Base-by-base conservation (phyloP, 2,113 vertebrate species). In the Tragulus kanchil region DNA sequence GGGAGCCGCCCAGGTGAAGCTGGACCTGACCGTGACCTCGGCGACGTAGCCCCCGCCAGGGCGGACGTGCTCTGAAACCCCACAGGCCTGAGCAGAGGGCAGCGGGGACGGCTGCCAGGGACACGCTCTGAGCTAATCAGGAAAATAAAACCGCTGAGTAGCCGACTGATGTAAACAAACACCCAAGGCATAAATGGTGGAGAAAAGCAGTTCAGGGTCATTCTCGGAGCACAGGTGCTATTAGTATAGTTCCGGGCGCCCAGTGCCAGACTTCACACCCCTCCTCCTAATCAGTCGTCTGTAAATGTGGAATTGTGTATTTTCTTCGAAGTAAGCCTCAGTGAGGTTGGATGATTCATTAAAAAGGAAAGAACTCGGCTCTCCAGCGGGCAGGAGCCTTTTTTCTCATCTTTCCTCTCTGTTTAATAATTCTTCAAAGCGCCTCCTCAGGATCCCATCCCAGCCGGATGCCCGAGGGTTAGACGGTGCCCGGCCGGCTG, bases 1-100 rank as follows among this genome's bases (percentile, higher is more conserved):
- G 23, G 4, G 13, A 9, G 61, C 6, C 19, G 45, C 42, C n/a
- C 2, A 15, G 28, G 3, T 14, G 31, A 36, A n/a, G 36, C 0
- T 9, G n/a, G 19, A 13, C 15, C 9, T 0, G 0, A 23, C 11
- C 8, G 1, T 1, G 59, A n/a, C 12, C 52, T 4, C 17, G 3
- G 48, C 0, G 0, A 2, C 17, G 14, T 0, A 1, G 93, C 61
- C 10, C 14, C 6, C 2, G 28, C 0, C 0, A 11, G 86, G 56
- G 54, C 16, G 6, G 26, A 19, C 19, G 6, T 52, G 31, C 14
- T 36, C 48, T 5, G 1, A 31, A 23, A 19, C 1, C 3, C 6
- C 2, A 26, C 8, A 45, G 36, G 61, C 19, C 52, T 3, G 6
- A 36, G 31, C 5, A 3, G 2, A 0, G 1, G 12, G 28, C 0